Evolutionary conservation across 1,140 invertebrate genomes (phyloP).

Genomic region (Drosophila serrata): DNA sequence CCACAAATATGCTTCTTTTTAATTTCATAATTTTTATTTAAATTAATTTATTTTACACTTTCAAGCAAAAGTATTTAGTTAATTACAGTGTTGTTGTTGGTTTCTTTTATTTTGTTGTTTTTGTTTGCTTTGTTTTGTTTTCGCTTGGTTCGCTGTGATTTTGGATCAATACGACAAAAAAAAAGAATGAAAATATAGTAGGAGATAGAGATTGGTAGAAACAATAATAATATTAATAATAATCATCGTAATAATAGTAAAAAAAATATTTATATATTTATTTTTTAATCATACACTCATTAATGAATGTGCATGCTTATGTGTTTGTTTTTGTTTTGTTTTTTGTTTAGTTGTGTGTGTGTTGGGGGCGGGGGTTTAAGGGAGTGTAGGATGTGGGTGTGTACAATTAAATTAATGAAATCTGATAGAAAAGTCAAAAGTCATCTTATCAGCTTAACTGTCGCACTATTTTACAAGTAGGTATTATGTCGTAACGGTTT

Average conservation of each 20-base stretch:
- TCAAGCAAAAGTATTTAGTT: conserved; percentile 76
- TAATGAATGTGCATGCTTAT: conserved; percentile 19
- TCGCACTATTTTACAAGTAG: conserved; percentile 69
- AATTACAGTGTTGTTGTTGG: conserved; percentile 76
- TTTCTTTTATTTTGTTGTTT: conserved; percentile 42
- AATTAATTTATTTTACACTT: conserved; percentile 83
- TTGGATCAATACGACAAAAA: conserved; percentile 52
- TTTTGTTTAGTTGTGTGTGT: not conserved
- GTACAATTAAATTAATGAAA: conserved; percentile 54
- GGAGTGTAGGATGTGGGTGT: conserved; percentile 1
- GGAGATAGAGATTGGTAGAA: conserved; percentile 55
- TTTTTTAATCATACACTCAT: conserved; percentile 33
- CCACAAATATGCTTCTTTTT: conserved; percentile 5
- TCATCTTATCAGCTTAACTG: conserved; percentile 48
- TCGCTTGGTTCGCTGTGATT: conserved; percentile 41
- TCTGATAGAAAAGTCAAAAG: conserved; percentile 52
- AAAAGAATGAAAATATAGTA: conserved; percentile 25
- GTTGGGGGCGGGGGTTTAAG: not conserved
- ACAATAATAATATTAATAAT: conserved; percentile 64
- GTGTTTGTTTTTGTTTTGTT: not conserved
- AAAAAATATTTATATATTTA: conserved; percentile 61
- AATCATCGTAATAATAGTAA: conserved; percentile 67
- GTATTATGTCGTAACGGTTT: conserved; percentile 64
- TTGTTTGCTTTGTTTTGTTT: conserved; percentile 64
- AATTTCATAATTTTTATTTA: conserved; percentile 80